phyloP scores from a whole-genome alignment of 2,113 vertebrate species.

The Lycocorax pyrrhopterus region DNA sequence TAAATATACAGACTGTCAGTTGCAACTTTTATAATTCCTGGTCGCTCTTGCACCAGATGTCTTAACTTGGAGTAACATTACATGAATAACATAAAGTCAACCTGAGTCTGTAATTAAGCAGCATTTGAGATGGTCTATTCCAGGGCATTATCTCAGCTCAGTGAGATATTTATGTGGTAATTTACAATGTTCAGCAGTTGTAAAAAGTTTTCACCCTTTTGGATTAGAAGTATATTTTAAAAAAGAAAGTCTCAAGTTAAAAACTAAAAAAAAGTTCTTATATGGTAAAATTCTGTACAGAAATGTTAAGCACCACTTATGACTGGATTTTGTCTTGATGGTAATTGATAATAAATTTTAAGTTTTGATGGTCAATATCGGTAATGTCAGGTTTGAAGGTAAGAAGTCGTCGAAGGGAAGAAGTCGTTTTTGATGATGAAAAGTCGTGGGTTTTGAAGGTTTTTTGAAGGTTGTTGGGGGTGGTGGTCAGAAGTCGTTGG shows the following conservation, averaged over 20 bases:
- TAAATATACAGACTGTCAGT: constrained; percentile 73
- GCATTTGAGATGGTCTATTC: constrained; percentile 94
- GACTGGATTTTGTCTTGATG: constrained; percentile 55
- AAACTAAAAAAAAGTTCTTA: constrained; percentile 82
- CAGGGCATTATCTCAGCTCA: constrained; percentile 80
- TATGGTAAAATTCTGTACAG: constrained; percentile 89
- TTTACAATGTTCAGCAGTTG: constrained; percentile 81
- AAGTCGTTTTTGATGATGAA: background rate
- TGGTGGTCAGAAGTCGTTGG: constrained; percentile 27
- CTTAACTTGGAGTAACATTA: constrained; percentile 71
- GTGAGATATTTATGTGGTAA: constrained; percentile 78
- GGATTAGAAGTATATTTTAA: constrained; percentile 72
- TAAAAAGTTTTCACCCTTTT: constrained; percentile 78
- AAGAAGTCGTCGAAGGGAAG: constrained; percentile 42
- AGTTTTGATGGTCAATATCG: constrained; percentile 1
- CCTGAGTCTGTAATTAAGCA: constrained; percentile 98
- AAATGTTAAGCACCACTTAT: constrained; percentile 90
- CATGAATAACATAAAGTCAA: constrained; percentile 80
- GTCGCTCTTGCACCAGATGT: constrained; percentile 65
- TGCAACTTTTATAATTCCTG: constrained; percentile 64
- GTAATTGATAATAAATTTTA: constrained; percentile 21
- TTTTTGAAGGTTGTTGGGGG: constrained; percentile 38
- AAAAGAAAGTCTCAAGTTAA: constrained; percentile 76
- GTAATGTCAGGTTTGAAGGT: background rate
- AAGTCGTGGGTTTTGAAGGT: background rate